Evolutionary conservation across 1,140 invertebrate species (phyloP).

Genomic region (Trypoxylus dichotomus): DNA sequence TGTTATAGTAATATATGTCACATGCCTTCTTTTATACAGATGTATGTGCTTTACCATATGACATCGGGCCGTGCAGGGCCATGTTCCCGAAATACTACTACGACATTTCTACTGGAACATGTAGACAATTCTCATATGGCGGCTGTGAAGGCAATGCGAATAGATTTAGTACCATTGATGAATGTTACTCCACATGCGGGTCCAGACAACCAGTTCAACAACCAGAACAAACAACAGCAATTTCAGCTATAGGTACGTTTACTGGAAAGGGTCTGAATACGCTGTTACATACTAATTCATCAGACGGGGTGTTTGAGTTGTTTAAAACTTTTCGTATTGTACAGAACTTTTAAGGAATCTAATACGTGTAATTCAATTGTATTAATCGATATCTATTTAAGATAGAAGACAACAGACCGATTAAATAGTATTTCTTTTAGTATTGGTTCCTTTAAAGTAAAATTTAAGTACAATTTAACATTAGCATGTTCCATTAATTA

Average conservation of each 20-base stretch:
- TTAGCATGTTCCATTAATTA: background rate
- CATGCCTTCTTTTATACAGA: slow-evolving; percentile 51
- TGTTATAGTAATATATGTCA: background rate
- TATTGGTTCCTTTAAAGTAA: background rate
- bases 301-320: background rate
- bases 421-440: too few relatives aligned
- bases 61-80: slow-evolving; percentile 70
- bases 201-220: slow-evolving; percentile 49
- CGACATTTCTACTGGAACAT: slow-evolving; percentile 59
- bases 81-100: slow-evolving; percentile 70
- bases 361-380: background rate
- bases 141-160: slow-evolving; percentile 88
- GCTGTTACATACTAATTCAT: background rate
- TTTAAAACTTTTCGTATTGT: background rate
- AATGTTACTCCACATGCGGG: slow-evolving; percentile 71
- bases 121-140: slow-evolving; percentile 75
- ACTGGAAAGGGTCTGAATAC: background rate
- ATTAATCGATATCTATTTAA: too few relatives aligned
- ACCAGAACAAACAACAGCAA: slow-evolving; percentile 38
- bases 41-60: slow-evolving; percentile 62
- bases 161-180: slow-evolving; percentile 70
- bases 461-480: background rate
- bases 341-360: background rate
- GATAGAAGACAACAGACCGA: too few relatives aligned
- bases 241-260: background rate